Base-by-base conservation (phyloP, 2,888 invertebrate genomes). In the Carterocephalus palaemon region DNA sequence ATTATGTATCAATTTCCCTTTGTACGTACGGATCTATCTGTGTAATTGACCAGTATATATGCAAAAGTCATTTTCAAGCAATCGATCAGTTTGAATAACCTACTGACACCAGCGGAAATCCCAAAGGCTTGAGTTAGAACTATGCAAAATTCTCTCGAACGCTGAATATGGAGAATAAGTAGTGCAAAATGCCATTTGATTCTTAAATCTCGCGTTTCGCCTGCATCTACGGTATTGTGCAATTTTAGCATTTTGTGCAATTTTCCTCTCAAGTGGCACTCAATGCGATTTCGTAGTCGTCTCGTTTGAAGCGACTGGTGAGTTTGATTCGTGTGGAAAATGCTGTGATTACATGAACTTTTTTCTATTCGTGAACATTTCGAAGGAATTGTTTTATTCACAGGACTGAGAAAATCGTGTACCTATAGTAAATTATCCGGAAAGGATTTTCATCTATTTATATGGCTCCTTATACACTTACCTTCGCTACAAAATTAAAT, bases 201-300 rank as follows among this genome's bases (percentile, higher is more conserved):
- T 36, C 33, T 20, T 12, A 23, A 43, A 43, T 32, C 22, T 12
- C 34, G 6, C 16, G 12, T 22, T 17, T 33, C 23, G n/a, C 34
- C 8, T 36, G 22, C 36, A 34, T 29, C 29, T 16, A 8, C 22
- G 5, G 13, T 36, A 22, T 29, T 29, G 26, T 36, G 24, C 24
- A 16, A 29, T 29, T 29, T 37, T 29, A 24, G 23, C 29, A 29
- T 29, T 43, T 37, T 29, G 29, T 36, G 37, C 37, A 37, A 45
- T 45, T 45, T 45, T 45, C 43, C 43, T 45, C 37, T 45, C 23
- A 31, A 39, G 17, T 31, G 19, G 37, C 31, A 45, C 43, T 37
- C 43, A 45, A 37, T 45, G 17, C 23, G 36, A 45, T 45, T 37
- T 45, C 37, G 37, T 37, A 45, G 43, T 37, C 31, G 36, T 31